Conservation (phyloP, 2,797 vertebrate genomes). For the Orientallactaga sibirica region DNA sequence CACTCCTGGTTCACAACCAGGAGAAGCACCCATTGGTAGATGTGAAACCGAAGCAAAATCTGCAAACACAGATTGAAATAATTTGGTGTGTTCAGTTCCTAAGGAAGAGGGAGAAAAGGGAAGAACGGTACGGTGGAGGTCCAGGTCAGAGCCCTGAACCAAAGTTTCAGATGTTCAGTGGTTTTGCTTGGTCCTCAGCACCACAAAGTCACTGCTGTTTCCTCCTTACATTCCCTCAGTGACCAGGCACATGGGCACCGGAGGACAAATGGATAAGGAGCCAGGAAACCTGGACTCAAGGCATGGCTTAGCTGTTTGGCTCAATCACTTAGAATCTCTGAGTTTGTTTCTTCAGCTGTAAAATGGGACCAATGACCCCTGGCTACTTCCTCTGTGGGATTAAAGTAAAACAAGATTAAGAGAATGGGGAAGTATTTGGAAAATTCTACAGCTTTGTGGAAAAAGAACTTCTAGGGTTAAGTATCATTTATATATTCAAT, state of each 20-base stretch:
- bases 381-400: not conserved
- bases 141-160: constrained; percentile 52
- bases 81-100: constrained; percentile 57
- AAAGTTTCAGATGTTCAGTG: constrained; percentile 8
- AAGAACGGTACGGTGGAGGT: not conserved
- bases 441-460: constrained; percentile 15
- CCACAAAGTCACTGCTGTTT: not conserved
- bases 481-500: constrained; percentile 20
- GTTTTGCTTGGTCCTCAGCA: constrained; percentile 21
- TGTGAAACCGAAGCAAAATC: constrained; percentile 66
- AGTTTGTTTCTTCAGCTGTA: constrained; percentile 59
- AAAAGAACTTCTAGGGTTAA: not conserved
- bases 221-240: not conserved
- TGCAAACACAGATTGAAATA: constrained; percentile 71
- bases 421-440: not conserved
- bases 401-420: constrained; percentile 1
- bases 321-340: constrained; percentile 41
- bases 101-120: constrained; percentile 19
- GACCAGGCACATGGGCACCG: not conserved
- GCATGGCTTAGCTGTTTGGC: not conserved
- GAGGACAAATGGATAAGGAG: not conserved
- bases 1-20: constrained; percentile 63
- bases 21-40: constrained; percentile 58
- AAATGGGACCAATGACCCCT: not conserved
- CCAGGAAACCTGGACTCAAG: not conserved